These are phyloP conservation scores for Corythornis madagascariensis DNA, from an alignment of 2,113 vertebrate species.

Conservation along the genomic window DNA sequence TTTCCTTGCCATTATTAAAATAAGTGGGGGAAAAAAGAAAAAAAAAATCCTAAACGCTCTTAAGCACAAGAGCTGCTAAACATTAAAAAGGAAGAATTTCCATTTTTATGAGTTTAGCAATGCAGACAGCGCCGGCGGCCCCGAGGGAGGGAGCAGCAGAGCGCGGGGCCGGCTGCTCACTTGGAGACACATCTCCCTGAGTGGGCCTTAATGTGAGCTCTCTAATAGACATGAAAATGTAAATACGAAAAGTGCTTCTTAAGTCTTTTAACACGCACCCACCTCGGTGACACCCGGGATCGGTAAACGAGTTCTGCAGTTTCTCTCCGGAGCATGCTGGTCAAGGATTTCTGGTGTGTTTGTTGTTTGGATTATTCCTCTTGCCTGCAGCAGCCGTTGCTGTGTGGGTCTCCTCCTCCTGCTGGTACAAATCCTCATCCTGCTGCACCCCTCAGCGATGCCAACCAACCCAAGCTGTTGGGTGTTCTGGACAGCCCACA, in stretches of 20 bases:
- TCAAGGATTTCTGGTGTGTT: not conserved
- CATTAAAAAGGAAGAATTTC: not conserved
- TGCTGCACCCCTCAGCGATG: rapidly evolving
- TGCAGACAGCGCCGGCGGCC: not conserved
- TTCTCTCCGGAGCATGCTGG: not conserved
- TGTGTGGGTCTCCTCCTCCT: not conserved
- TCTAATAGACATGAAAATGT: not conserved
- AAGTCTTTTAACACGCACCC: not conserved
- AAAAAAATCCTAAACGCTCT: not conserved
- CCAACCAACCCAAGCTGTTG: rapidly evolving
- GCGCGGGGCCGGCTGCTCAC: not conserved
- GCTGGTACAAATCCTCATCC: not conserved
- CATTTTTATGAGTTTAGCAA: not conserved
- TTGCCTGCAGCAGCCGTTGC: not conserved
- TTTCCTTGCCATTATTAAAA: not conserved
- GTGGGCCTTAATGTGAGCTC: not conserved
- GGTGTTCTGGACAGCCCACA: rapidly evolving
- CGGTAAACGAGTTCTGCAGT: not conserved
- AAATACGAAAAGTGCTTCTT: not conserved
- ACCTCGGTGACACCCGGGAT: not conserved
- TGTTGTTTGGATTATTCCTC: not conserved
- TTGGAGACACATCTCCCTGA: not conserved
- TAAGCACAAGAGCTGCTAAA: not conserved
- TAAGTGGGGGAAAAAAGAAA: not conserved
- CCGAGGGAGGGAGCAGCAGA: rapidly evolving